Conservation (phyloP, 1,140 invertebrate genomes). For the Luehdorfia chinensis region DNA sequence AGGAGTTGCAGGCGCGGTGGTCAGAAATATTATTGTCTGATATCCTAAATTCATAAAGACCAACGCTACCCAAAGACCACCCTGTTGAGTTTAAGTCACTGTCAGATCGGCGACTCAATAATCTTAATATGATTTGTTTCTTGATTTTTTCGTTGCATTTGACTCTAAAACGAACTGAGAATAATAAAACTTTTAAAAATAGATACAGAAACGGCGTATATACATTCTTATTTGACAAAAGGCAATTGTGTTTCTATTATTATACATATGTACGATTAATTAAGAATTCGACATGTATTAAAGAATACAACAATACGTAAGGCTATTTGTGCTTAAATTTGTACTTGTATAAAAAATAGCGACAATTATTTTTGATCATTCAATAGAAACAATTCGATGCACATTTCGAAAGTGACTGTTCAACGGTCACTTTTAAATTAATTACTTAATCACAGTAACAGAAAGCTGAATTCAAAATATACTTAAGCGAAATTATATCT, state of each 20-base stretch:
- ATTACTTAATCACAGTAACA: slow-evolving; percentile 36
- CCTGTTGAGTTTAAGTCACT: slow-evolving; percentile 55
- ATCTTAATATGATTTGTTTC: slow-evolving; percentile 21
- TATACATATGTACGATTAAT: too few species aligned
- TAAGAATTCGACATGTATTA: slow-evolving; percentile 19
- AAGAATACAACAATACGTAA: slow-evolving; percentile 17
- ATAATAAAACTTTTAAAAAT: too few species aligned
- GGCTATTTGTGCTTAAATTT: slow-evolving; percentile 36
- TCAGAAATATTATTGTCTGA: slow-evolving; percentile 72
- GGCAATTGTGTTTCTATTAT: too few species aligned
- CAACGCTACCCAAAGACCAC: slow-evolving; percentile 54
- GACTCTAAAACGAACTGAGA: too few species aligned
- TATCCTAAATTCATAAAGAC: slow-evolving; percentile 65
- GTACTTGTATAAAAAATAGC: slow-evolving; percentile 24
- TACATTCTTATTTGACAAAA: too few species aligned
- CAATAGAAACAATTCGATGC: slow-evolving; percentile 12
- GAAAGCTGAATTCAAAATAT: slow-evolving; percentile 37
- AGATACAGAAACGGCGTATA: too few species aligned
- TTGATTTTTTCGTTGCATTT: too few species aligned
- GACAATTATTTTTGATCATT: neutral
- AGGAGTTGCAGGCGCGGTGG: slow-evolving; percentile 39
- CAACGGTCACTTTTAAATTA: neutral
- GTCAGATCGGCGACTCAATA: slow-evolving; percentile 20
- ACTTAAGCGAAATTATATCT: slow-evolving; percentile 44
- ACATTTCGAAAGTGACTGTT: neutral